Evolutionary conservation across 2,888 invertebrate species (phyloP), one percentile per base, ranked within the genome.

Genomic region (Drosophila mettleri): DNA sequence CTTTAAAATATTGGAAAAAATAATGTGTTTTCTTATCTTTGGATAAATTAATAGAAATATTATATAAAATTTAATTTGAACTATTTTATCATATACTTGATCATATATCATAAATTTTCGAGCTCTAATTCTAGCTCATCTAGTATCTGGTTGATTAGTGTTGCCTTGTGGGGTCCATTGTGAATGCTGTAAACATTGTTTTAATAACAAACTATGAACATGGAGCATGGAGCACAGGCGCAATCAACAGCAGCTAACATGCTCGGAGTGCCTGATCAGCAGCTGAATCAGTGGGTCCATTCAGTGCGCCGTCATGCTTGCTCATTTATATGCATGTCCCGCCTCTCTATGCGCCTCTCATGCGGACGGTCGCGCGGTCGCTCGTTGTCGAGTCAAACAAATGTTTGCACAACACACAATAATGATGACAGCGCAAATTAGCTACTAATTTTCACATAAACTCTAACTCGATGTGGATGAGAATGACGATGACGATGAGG

Each of bases 341-440:
- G 65, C 38, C 38, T 10, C 45, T 29, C 41, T 48, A 16, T 27
- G 22, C 43, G 31, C 51, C 20, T 20, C 45, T 69, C 49, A 41
- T 29, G 29, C 12, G 20, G 5, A 1, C 16, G 16, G 18, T n/a
- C 34, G 31, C 3, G 10, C 39, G 12, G 33, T 7, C 39, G 36
- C 33, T 38, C 22, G 43, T 22, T 34, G 24, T 54, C 24, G 69
- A 69, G 82, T 74, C 74, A 69, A 83, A 83, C 86, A 88, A 86
- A 88, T 87, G 87, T 88, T 87, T 88, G 83, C 88, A 85, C 89
- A 87, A 80, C 83, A 74, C 71, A 78, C 87, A 73, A 80, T 87
- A 87, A 87, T 87, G 87, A 87, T 86, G 89, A 87, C 87, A 87
- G 77, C 78, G 69, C 80, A 89, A 87, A 87, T 89, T 87, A 87